Evolutionary conservation across 2,113 vertebrate species (phyloP).

Genomic region (Andinoacara biseriatus): DNA sequence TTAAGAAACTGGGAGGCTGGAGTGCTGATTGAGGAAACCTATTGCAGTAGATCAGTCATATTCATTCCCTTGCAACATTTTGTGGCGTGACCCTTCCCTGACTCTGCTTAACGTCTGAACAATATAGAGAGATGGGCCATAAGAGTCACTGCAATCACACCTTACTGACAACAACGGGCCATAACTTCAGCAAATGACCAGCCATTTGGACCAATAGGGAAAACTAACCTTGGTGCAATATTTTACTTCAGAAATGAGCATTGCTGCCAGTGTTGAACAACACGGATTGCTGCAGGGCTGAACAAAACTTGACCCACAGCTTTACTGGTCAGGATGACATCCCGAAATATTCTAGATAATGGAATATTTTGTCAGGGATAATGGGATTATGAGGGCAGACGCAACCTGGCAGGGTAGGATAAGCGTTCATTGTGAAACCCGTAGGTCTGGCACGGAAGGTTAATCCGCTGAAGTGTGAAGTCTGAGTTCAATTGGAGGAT

Average conservation of each 20-base stretch:
- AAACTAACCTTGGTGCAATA: slow-evolving; percentile 32
- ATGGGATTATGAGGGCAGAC: slow-evolving; percentile 63
- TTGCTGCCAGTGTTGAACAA: slow-evolving; percentile 11
- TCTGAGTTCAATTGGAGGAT: slow-evolving; percentile 50
- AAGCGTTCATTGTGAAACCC: slow-evolving; percentile 55
- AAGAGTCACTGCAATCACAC: slow-evolving; percentile 68
- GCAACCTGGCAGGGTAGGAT: slow-evolving; percentile 49
- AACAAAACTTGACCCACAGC: slow-evolving; percentile 37
- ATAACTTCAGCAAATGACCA: slow-evolving; percentile 62
- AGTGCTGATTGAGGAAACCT: slow-evolving; percentile 39
- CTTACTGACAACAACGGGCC: slow-evolving; percentile 65
- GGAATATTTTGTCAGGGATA: slow-evolving; percentile 67
- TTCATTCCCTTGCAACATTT: slow-evolving; percentile 29
- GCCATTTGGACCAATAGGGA: slow-evolving; percentile 55
- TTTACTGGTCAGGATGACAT: slow-evolving; percentile 27
- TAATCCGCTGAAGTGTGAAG: slow-evolving; percentile 54
- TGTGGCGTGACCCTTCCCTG: slow-evolving; percentile 66
- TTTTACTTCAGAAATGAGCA: slow-evolving; percentile 47
- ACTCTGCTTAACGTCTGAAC: slow-evolving; percentile 66
- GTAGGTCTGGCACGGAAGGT: slow-evolving; percentile 47
- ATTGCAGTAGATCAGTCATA: slow-evolving; percentile 33
- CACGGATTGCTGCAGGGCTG: slow-evolving; percentile 14
- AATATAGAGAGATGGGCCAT: slow-evolving; percentile 69
- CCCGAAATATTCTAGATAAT: slow-evolving; percentile 58
- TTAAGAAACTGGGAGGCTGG: slow-evolving; percentile 33